These are phyloP conservation scores for Nothoprocta pentlandii DNA, from an alignment of 2,113 vertebrate genomes.

Conservation along the genomic window DNA sequence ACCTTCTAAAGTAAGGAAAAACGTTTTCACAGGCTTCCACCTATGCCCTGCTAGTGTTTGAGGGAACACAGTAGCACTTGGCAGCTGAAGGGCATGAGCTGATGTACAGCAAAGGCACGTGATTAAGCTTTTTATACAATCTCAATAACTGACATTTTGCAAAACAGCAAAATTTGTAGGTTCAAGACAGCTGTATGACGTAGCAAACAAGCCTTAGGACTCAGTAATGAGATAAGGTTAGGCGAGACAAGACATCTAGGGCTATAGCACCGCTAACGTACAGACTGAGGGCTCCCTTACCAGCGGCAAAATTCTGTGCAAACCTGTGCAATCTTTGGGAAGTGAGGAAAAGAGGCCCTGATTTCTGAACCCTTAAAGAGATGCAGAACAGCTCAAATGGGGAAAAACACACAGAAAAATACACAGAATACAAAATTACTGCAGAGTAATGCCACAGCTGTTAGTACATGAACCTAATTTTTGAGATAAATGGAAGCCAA, in stretches of 20 bases:
- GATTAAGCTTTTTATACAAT: background rate
- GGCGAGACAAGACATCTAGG: background rate
- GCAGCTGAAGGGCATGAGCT: background rate
- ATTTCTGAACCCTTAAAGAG: background rate
- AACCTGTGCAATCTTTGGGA: background rate
- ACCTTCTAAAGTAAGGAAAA: background rate
- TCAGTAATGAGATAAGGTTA: accelerated
- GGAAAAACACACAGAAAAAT: background rate
- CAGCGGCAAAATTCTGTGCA: background rate
- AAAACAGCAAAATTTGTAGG: background rate
- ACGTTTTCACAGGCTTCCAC: background rate
- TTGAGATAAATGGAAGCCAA: background rate
- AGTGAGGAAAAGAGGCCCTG: background rate
- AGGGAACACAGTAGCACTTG: background rate
- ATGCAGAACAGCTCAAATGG: background rate
- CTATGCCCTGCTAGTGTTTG: background rate
- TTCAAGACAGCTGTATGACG: background rate
- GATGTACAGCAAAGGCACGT: background rate
- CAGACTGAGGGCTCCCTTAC: background rate
- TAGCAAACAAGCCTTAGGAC: background rate
- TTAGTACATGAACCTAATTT: background rate
- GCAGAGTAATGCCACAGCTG: background rate
- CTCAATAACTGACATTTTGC: background rate
- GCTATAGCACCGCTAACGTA: background rate
- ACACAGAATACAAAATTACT: background rate